Evolutionary conservation across 1,140 invertebrate genomes (phyloP), one percentile per base, ranked within the genome.

Genomic region (Trypoxylus dichotomus): DNA sequence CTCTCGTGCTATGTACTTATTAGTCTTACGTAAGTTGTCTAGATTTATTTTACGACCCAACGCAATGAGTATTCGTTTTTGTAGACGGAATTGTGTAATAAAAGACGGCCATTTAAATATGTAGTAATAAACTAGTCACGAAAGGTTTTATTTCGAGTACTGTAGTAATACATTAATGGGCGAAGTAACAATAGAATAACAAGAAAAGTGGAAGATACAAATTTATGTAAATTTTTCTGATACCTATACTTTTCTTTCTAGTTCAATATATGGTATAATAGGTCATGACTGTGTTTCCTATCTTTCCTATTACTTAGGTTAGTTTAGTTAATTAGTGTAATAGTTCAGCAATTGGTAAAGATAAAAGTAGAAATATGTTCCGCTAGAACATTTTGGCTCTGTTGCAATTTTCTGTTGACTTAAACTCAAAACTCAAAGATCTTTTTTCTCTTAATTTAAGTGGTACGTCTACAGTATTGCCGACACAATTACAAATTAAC

Each of bases 401-500:
- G 11, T 27, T 25, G 8, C 10, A 24, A 68, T 68, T 29, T 15
- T 29, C 60, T 21, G 0, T 24, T 27, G 13, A 24, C 11, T 68
- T 68, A 15, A 10, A 68, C 25, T 13, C 13, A 24, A 60, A 24
- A 19, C 60, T 47, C 24, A 24, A 21, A 15, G 24, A 68, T 68
- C 6, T 60, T 68, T 68, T 27, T 68, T 68, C 60, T 68, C 24
- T 68, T 29, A 27, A 27, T 68, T 68, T 68, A 68, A 68, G 24
- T 68, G 15, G 3, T 27, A 24, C 21, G 25, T 3, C 3, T 68
- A 68, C 60, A 68, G 60, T 24, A 24, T 68, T 27, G 60, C 25
- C 60, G 60, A 27, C 60, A 68, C 60, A 68, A 68, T 68, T 68
- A 68, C 60, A 68, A 68, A 68, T 68, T 68, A 68, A 68, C 60